Conservation (phyloP, 2,113 vertebrate species). For the Cyanocitta stelleri region DNA sequence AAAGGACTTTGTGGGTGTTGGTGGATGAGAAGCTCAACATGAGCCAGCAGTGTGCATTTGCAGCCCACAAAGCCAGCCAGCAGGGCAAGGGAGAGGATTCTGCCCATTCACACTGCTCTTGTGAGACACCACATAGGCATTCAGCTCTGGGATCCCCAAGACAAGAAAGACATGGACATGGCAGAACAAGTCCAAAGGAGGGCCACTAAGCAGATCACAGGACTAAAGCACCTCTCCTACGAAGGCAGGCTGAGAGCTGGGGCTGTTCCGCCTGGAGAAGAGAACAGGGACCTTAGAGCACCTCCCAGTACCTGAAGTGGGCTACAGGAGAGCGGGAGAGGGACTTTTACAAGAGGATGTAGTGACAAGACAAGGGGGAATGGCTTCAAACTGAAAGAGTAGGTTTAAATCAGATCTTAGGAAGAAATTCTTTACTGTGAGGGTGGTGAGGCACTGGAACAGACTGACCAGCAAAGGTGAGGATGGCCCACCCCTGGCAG, state of each 20-base stretch:
- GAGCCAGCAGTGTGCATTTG: rapidly evolving
- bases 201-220: not conserved
- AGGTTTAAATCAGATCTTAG: not conserved
- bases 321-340: not conserved
- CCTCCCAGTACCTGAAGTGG: not conserved
- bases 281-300: not conserved
- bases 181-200: not conserved
- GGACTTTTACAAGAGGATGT: not conserved
- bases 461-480: not conserved
- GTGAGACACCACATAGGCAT: not conserved
- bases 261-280: not conserved
- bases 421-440: not conserved
- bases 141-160: not conserved
- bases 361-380: not conserved
- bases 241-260: not conserved
- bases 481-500: not conserved
- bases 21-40: not conserved
- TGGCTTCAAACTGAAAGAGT: not conserved
- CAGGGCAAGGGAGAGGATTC: not conserved
- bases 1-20: not conserved
- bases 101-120: not conserved
- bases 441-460: not conserved
- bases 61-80: not conserved
- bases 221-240: not conserved
- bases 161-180: not conserved